Evolutionary conservation across 2,113 vertebrate genomes (phyloP), one percentile per base, ranked within the genome.

Genomic region (Marmota flaviventris): DNA sequence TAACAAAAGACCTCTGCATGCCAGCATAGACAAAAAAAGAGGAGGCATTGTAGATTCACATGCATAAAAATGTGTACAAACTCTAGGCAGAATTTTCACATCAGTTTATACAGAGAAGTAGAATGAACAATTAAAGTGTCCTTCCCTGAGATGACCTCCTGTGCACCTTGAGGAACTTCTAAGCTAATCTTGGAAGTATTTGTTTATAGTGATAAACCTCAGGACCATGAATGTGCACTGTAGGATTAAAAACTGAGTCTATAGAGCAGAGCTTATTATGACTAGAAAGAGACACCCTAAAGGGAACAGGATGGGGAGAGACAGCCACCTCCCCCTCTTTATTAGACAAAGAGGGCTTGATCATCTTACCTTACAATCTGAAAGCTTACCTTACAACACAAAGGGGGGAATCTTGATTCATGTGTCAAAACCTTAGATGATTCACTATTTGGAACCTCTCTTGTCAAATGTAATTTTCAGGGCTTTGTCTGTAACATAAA

Each of bases 401-500:
- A 76, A 91, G 17, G 65, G n/a, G 8, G 32, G 70, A 75, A 70
- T 76, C 79, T n/a, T 69, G 61, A 94, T 69, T 88, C 93, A 63
- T 18, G 56, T 84, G 76, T 95, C 95, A 94, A 87, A 93, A 92
- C 69, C 90, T 87, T 83, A 61, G 63, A 65, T 63, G 90, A 93
- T 72, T 95, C 83, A 48, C 90, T 85, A 25, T 90, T 91, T 93
- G 79, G 45, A 82, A n/a, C n/a, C 63, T 86, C 89, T 89, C 89
- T 85, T 70, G 56, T 90, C 92, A 96, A 83, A 84, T 17, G 58
- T 32, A 91, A 77, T 92, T 97, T 45, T 93, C 45, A 86, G 58
- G 70, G 63, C 83, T 97, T 93, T 97, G 87, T 89, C 89, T 96
- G 37, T 32, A 86, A 82, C 39, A 93, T 48, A 85, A 95, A 95